phyloP scores from a whole-genome alignment of 2,113 vertebrate genomes.

The Crotalus viridis region DNA sequence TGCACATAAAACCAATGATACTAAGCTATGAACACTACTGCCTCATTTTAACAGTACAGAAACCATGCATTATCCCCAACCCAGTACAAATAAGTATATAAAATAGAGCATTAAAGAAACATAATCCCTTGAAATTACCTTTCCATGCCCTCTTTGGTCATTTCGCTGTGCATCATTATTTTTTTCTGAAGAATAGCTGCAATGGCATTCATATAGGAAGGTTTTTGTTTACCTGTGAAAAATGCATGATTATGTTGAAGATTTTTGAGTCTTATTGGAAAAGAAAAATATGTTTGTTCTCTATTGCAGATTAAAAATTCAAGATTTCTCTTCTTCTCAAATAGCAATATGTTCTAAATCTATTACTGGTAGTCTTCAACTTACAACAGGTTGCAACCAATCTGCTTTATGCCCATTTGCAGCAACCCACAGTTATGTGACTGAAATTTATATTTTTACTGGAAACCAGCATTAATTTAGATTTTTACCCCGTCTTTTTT shows the following conservation, averaged over 20 bases:
- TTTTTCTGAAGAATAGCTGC: conserved; percentile 72
- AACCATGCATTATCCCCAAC: neutral
- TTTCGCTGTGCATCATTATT: conserved; percentile 65
- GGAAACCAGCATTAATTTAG: neutral
- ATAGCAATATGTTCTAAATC: neutral
- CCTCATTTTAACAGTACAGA: neutral
- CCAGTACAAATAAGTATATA: neutral
- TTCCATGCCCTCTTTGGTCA: conserved; percentile 64
- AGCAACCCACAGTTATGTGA: neutral
- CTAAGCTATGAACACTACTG: neutral
- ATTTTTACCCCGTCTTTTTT: neutral
- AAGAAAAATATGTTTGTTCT: neutral
- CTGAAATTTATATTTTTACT: neutral
- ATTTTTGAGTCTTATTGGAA: neutral
- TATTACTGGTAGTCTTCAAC: neutral
- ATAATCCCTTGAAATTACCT: conserved; percentile 69
- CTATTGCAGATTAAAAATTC: neutral
- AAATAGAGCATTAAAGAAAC: neutral
- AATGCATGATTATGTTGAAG: conserved; percentile 28
- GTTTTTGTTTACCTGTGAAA: conserved; percentile 68
- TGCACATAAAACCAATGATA: neutral
- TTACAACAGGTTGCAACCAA: neutral
- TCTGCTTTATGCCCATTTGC: neutral
- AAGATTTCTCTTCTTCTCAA: neutral
- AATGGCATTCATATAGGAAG: conserved; percentile 68